phyloP scores from a whole-genome alignment of 2,888 invertebrate genomes.

The Itoplectis maculator region DNA sequence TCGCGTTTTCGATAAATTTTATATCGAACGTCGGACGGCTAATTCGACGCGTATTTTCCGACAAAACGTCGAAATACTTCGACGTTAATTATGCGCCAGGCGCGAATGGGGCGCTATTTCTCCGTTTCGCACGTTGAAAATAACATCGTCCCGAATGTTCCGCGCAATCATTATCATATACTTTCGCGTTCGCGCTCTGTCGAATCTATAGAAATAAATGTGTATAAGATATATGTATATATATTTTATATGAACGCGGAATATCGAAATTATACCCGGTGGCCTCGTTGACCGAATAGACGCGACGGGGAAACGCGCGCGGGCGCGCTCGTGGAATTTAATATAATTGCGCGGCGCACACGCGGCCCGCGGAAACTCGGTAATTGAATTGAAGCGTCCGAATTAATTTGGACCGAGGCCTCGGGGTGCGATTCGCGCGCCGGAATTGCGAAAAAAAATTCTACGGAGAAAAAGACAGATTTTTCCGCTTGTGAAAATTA shows the following conservation, averaged over 20 bases:
- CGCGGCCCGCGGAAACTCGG: conserved; percentile 28
- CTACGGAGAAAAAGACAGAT: no score
- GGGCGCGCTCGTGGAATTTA: conserved; percentile 31
- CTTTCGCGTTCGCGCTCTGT: not conserved
- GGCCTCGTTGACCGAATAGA: conserved; percentile 19
- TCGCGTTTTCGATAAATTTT: conserved; percentile 16
- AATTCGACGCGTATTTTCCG: no score
- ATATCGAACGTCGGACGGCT: no score
- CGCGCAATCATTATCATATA: not conserved
- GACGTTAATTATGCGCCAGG: conserved; percentile 30
- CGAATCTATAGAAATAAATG: not conserved
- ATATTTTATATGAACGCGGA: no score
- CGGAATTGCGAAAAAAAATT: not conserved
- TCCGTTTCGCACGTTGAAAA: not conserved
- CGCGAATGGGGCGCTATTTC: not conserved
- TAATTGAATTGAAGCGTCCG: conserved; percentile 44
- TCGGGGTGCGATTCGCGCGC: not conserved
- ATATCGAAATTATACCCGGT: conserved; percentile 43
- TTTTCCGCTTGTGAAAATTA: not conserved
- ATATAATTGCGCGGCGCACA: conserved; percentile 19
- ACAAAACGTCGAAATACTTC: conserved; percentile 15
- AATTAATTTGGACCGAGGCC: conserved; percentile 41
- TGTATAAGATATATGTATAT: not conserved
- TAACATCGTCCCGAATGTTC: not conserved
- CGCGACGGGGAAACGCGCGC: conserved; percentile 8